A percentile compares a stretch with the other conserved stretches of the same genome.
These are phyloP conservation scores for Melitaea cinxia DNA, from an alignment of 1,140 invertebrate genomes.

Conservation along the genomic window DNA sequence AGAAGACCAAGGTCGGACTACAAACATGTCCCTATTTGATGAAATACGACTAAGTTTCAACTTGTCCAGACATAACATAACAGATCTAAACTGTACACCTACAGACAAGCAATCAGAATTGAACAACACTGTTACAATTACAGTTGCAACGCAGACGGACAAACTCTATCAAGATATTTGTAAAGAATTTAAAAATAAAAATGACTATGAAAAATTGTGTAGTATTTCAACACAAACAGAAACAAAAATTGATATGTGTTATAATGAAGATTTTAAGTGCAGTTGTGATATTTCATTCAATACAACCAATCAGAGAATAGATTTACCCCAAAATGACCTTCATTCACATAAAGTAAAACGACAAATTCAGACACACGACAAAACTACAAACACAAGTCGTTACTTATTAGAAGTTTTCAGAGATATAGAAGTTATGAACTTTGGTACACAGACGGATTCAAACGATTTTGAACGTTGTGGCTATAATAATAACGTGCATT, in stretches of 20 bases:
- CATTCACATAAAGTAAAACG: neutral
- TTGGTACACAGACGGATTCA: slow-evolving; percentile 35
- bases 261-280: neutral
- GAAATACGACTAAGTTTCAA: slow-evolving; percentile 70
- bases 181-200: slow-evolving; percentile 3
- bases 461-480: slow-evolving; percentile 23
- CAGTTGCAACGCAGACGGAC: slow-evolving; percentile 53
- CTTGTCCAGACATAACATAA: slow-evolving; percentile 45
- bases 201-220: slow-evolving; percentile 10
- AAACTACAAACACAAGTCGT: slow-evolving; percentile 18
- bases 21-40: slow-evolving; percentile 68
- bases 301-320: neutral
- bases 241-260: neutral
- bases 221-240: slow-evolving; percentile 36
- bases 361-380: neutral
- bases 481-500: slow-evolving; percentile 47
- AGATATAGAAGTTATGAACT: slow-evolving; percentile 39
- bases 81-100: slow-evolving; percentile 34
- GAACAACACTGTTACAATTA: slow-evolving; percentile 35
- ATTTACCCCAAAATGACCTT: neutral
- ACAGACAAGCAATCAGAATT: slow-evolving; percentile 38
- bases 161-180: slow-evolving; percentile 20
- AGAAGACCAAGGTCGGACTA: slow-evolving; percentile 61
- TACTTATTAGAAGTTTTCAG: slow-evolving; percentile 32
- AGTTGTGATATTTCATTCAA: neutral